These are phyloP conservation scores for Allacma fusca DNA, from an alignment of 2,888 invertebrate species.

Conservation along the genomic window DNA sequence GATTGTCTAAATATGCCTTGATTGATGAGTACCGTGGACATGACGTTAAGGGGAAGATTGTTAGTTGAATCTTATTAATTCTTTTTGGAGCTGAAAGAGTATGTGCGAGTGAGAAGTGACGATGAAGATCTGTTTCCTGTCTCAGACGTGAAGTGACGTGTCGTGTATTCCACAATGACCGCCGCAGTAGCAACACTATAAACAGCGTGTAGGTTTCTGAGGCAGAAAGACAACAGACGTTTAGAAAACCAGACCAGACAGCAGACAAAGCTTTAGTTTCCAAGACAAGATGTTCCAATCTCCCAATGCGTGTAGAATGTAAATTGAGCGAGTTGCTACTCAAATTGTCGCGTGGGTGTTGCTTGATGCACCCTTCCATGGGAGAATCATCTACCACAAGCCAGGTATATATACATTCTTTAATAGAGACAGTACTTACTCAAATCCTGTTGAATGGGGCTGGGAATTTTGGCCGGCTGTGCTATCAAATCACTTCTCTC, in stretches of 20 bases:
- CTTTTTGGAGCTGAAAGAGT: background rate
- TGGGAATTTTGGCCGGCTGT: background rate
- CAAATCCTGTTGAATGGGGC: background rate
- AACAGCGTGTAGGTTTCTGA: background rate
- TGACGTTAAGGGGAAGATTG: background rate
- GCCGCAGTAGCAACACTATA: background rate
- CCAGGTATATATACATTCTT: conserved; percentile 17
- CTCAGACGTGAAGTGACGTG: conserved; percentile 1
- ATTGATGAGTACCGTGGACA: background rate
- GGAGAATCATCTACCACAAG: background rate
- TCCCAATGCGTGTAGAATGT: conserved; percentile 11
- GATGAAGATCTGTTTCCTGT: conserved; percentile 9
- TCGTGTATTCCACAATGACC: conserved; percentile 7
- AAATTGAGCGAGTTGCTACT: conserved; percentile 2
- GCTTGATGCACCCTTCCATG: background rate
- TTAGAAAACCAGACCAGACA: background rate
- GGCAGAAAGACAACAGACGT: background rate
- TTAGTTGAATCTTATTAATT: conserved; percentile 12
- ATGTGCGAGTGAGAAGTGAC: background rate
- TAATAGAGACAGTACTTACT: background rate
- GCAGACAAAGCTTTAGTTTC: conserved; percentile 12
- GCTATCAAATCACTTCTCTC: background rate
- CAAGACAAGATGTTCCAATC: background rate
- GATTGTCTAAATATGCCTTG: conserved; percentile 9
- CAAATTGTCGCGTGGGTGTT: conserved; percentile 33